Conservation (phyloP, 2,888 invertebrate genomes). For the Eilema sororculum region DNA sequence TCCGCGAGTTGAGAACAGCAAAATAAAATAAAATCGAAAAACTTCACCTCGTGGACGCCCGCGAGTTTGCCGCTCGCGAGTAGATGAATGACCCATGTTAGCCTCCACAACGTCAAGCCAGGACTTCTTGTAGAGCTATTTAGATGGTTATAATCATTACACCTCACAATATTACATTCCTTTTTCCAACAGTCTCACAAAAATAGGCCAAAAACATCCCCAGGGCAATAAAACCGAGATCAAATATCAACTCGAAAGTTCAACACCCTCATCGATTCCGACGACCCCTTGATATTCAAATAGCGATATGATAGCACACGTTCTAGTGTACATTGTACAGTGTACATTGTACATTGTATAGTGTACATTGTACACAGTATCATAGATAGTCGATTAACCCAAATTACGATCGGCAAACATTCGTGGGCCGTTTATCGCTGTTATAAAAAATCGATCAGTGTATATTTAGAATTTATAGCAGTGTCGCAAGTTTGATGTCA, state of each 20-base stretch:
- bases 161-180: background rate
- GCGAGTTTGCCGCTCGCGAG: too few relatives aligned
- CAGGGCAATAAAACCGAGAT: slow-evolving; percentile 1
- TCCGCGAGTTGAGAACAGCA: too few relatives aligned
- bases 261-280: slow-evolving; percentile 17
- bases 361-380: slow-evolving; percentile 21
- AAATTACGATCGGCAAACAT: slow-evolving; percentile 54
- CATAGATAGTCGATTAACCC: slow-evolving; percentile 53
- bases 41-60: too few relatives aligned
- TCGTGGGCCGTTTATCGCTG: slow-evolving; percentile 35
- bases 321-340: slow-evolving; percentile 15
- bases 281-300: slow-evolving; percentile 13
- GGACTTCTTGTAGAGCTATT: too few relatives aligned
- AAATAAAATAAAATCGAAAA: too few relatives aligned
- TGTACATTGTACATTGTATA: slow-evolving; percentile 16
- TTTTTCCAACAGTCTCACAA: background rate
- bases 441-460: slow-evolving; percentile 39
- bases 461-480: slow-evolving; percentile 21
- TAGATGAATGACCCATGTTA: too few relatives aligned
- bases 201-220: background rate
- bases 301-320: slow-evolving; percentile 18
- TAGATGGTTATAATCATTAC: too few relatives aligned
- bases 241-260: background rate
- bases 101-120: too few relatives aligned
- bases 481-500: slow-evolving; percentile 8